Evolutionary conservation across 2,797 vertebrate species (phyloP), one percentile per base, ranked within the genome.

Genomic region (Lepilemur ruficaudatus): DNA sequence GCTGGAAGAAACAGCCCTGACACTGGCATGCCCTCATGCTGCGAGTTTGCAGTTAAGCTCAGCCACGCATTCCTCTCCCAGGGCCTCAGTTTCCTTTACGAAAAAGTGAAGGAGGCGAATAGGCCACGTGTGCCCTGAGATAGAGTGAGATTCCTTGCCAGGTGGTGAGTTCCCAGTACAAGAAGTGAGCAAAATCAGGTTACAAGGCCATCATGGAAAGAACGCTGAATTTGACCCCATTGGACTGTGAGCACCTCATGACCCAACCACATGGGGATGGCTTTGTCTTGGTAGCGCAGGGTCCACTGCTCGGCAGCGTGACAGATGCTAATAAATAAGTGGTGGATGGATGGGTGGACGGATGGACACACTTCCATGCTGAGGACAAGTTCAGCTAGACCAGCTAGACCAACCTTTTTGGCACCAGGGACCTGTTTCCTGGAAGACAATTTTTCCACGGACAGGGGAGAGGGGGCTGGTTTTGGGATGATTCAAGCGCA

Each of bases 151-250:
- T 32, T 20, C 30, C 46, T 48, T 32, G 13, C n/a, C 32, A 17
- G 11, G 25, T 81, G 25, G 2, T 78, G 67, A 67, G 57, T 86
- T 41, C 92, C 35, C 38, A n/a, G 17, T 50, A 12, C 48, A 32
- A 87, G 59, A 76, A 57, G 28, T 57, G 91, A 84, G 52, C 38
- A 50, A 59, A 82, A 65, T 18, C 17, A 48, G 35, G 28, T 35
- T 93, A 22, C 80, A 94, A 84, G 41, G 0, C 35, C 41, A 35
- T 41, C 82, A 38, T 55, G 41, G 61, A 69, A 93, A 86, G 55
- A 48, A 76, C 18, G 7, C 48, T 84, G 25, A 65, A 32, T 65
- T 61, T 12, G 67, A 52, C n/a, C 28, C 25, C 22, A 1, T 52
- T 50, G 38, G 12, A 17, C 70, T 87, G 38, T 32, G 67, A 65